Percentiles rank a stretch among this genome's conserved stretches.
phyloP scores from a whole-genome alignment of 2,888 invertebrate genomes.

The Sesamia inferens region DNA sequence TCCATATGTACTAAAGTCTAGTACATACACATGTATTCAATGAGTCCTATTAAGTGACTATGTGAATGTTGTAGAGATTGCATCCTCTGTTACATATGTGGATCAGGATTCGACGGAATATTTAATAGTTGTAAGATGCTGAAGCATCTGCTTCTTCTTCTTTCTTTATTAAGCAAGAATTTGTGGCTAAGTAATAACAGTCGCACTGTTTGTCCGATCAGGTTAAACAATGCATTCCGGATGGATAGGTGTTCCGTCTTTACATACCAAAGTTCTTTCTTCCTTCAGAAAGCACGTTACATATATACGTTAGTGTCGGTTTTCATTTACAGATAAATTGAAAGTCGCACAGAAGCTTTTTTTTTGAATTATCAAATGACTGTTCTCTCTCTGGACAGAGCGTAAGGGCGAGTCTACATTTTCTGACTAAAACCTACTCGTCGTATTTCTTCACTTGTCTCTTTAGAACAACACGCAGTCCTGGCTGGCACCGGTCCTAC shows the following conservation, averaged over 20 bases:
- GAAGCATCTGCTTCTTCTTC: not conserved
- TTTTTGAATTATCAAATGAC: too few relatives aligned
- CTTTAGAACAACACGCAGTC: not conserved
- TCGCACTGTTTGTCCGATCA: not conserved
- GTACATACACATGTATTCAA: too few relatives aligned
- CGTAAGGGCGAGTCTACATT: too few relatives aligned
- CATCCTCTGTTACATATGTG: slow-evolving; percentile 34
- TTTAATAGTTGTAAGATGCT: slow-evolving; percentile 5
- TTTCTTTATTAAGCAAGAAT: not conserved
- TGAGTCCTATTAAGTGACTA: too few relatives aligned
- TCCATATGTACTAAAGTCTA: not conserved
- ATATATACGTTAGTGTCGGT: not conserved
- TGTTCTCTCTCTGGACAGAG: too few relatives aligned
- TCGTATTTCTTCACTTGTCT: too few relatives aligned
- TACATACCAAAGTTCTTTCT: not conserved
- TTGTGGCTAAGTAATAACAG: not conserved
- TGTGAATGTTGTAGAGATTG: slow-evolving; percentile 39
- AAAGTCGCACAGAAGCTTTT: not conserved
- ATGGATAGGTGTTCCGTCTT: not conserved
- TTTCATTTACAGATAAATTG: not conserved
- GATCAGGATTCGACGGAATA: slow-evolving; percentile 6
- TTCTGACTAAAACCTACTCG: too few relatives aligned
- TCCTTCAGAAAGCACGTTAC: not conserved
- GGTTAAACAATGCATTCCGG: not conserved
- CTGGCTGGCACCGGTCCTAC: not conserved